Evolutionary conservation across 1,140 invertebrate genomes (phyloP).

Genomic region (Archegozetes longisetosus): DNA sequence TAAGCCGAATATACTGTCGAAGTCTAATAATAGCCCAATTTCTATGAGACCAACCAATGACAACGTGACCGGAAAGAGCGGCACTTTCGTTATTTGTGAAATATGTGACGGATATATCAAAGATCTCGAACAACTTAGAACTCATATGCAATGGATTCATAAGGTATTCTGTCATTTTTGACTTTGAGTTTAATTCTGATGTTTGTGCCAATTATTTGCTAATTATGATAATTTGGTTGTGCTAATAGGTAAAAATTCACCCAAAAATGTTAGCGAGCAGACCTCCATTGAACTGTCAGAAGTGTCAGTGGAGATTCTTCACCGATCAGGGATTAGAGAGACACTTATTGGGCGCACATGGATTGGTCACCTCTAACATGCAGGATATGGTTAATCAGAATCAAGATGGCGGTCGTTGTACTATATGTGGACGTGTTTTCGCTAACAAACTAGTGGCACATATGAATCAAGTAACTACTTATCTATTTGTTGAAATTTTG

Average conservation of each 20-base stretch:
- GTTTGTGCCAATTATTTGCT: not conserved
- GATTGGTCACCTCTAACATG: constrained; percentile 85
- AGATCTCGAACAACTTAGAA: constrained; percentile 74
- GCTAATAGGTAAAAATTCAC: constrained; percentile 60
- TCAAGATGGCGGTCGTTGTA: constrained; percentile 80
- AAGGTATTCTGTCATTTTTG: constrained; percentile 36
- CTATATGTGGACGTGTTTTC: constrained; percentile 78
- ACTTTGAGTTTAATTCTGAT: not conserved
- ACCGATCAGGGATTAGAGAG: constrained; percentile 74
- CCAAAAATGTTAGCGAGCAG: constrained; percentile 89
- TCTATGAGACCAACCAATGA: not conserved
- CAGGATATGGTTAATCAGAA: constrained; percentile 86
- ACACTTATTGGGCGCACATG: constrained; percentile 80
- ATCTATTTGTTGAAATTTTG: not conserved
- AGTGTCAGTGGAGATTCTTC: constrained; percentile 77
- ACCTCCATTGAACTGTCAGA: constrained; percentile 84
- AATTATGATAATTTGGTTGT: not conserved
- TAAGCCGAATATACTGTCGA: not conserved
- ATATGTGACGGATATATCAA: constrained; percentile 90
- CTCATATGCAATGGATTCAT: constrained; percentile 91
- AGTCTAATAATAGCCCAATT: not conserved
- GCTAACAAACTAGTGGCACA: constrained; percentile 82
- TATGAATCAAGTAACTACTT: constrained; percentile 46
- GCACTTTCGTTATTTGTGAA: constrained; percentile 70
- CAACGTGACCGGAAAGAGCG: constrained; percentile 10